These are phyloP conservation scores for Drosophila ananassae DNA, from an alignment of 1,140 invertebrate genomes.

Conservation along the genomic window DNA sequence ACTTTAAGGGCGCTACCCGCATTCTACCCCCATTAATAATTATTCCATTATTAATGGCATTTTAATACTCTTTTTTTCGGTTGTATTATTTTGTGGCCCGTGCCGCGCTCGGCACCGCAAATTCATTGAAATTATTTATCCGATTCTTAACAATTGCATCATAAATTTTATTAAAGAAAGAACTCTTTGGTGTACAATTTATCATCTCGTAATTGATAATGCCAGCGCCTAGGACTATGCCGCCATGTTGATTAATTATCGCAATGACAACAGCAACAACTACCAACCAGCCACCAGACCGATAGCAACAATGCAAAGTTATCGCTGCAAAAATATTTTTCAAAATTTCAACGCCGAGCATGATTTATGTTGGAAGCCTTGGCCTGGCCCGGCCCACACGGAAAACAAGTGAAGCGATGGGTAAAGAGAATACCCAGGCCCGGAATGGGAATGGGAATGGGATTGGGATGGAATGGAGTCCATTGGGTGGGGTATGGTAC, in stretches of 20 bases:
- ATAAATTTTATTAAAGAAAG: conserved; percentile 77
- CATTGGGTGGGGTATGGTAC: neutral
- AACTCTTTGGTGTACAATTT: conserved; percentile 67
- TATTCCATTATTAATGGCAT: conserved; percentile 38
- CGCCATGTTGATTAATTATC: conserved; percentile 75
- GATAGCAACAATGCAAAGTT: conserved; percentile 64
- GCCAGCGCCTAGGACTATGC: conserved; percentile 68
- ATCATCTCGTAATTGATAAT: conserved; percentile 80
- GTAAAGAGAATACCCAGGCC: neutral
- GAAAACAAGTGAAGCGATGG: conserved; percentile 5
- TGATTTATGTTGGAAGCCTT: conserved; percentile 67
- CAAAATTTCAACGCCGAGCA: conserved; percentile 68
- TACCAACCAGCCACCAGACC: conserved; percentile 16
- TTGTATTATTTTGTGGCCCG: neutral
- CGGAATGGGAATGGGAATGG: neutral
- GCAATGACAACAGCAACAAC: conserved; percentile 68
- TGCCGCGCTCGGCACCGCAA: neutral
- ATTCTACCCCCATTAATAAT: conserved; percentile 15
- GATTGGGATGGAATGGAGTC: neutral
- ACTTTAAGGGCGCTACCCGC: conserved; percentile 2
- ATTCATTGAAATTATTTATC: conserved; percentile 63
- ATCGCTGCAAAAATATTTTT: conserved; percentile 76
- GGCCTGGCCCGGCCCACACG: conserved; percentile 16
- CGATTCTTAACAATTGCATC: conserved; percentile 67
- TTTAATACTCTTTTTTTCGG: conserved; percentile 39